Percentiles rank a stretch among this genome's conserved stretches.
phyloP scores from a whole-genome alignment of 2,797 vertebrate species.

The Microctenopoma stevenorrisi region DNA sequence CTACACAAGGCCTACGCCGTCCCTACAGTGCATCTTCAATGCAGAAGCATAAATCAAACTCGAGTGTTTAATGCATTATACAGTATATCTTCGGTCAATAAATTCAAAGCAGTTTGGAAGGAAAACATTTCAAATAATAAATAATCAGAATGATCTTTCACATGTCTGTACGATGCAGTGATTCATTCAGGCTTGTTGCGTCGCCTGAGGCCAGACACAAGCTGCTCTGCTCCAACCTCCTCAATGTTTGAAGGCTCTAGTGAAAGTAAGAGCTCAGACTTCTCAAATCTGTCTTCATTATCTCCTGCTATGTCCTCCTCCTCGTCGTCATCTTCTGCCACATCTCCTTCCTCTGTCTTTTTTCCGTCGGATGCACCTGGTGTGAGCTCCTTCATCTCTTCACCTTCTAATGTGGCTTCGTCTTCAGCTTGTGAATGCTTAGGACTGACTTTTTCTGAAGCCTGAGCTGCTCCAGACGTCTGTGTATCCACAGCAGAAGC shows the following conservation, averaged over 20 bases:
- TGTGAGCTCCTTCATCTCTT: slow-evolving; percentile 45
- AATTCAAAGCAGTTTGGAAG: slow-evolving; percentile 34
- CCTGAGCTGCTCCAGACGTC: not conserved
- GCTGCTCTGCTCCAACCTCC: slow-evolving; percentile 55
- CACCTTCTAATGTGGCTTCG: slow-evolving; percentile 34
- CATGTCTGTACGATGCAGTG: slow-evolving; percentile 16
- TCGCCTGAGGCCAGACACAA: slow-evolving; percentile 79
- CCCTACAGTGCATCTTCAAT: no score
- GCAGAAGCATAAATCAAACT: no score
- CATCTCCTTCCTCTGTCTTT: slow-evolving; percentile 2
- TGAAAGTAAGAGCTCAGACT: slow-evolving; percentile 52
- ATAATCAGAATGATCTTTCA: slow-evolving; percentile 48
- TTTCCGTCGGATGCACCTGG: slow-evolving; percentile 41
- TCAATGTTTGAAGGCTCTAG: slow-evolving; percentile 70
- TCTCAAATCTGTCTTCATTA: slow-evolving; percentile 42
- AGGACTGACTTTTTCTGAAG: slow-evolving; percentile 17
- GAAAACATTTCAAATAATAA: slow-evolving; percentile 51
- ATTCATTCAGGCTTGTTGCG: slow-evolving; percentile 85
- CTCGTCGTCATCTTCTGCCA: slow-evolving; percentile 16
- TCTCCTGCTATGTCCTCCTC: slow-evolving; percentile 15
- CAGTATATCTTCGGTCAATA: slow-evolving; percentile 11
- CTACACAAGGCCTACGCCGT: no score
- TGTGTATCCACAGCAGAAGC: not conserved
- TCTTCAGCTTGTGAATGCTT: slow-evolving; percentile 17
- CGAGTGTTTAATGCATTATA: slow-evolving; percentile 1